These are phyloP conservation scores for Sphenodon punctatus DNA, from an alignment of 2,797 vertebrate species.

Conservation along the genomic window DNA sequence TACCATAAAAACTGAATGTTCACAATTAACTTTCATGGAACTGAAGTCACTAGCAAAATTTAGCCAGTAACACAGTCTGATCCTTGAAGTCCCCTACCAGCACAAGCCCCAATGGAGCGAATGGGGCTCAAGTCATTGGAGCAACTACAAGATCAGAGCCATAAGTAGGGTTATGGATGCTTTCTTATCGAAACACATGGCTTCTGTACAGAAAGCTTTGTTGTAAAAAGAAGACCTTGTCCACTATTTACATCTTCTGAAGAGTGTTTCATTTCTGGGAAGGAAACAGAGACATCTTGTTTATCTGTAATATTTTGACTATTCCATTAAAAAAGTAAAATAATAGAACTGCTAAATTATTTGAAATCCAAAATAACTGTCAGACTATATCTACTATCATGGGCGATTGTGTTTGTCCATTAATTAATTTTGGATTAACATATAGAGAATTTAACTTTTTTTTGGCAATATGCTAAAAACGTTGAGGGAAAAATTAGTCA, in stretches of 20 bases:
- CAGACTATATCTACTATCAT: neutral
- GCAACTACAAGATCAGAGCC: neutral
- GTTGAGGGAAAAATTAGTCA: constrained; percentile 39
- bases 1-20: too few species aligned
- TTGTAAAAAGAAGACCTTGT: constrained; percentile 42
- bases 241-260: constrained; percentile 52
- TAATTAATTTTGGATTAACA: constrained; percentile 32
- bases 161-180: constrained; percentile 28
- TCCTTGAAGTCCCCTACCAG: too few species aligned
- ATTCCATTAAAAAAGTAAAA: constrained; percentile 57
- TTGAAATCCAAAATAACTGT: constrained; percentile 36
- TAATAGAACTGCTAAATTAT: constrained; percentile 57
- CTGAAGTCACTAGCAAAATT: neutral
- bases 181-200: constrained; percentile 24
- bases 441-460: constrained; percentile 44
- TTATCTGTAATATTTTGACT: constrained; percentile 66
- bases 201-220: constrained; percentile 28
- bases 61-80: too few species aligned
- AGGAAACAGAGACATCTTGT: constrained; percentile 60
- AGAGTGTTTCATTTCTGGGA: constrained; percentile 59
- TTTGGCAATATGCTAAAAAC: constrained; percentile 38
- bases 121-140: neutral
- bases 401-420: neutral
- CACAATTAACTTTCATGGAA: too few species aligned
- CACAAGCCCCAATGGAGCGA: too few species aligned